These are phyloP conservation scores for Drosophila lutescens DNA, from an alignment of 2,888 invertebrate species.

Conservation along the genomic window DNA sequence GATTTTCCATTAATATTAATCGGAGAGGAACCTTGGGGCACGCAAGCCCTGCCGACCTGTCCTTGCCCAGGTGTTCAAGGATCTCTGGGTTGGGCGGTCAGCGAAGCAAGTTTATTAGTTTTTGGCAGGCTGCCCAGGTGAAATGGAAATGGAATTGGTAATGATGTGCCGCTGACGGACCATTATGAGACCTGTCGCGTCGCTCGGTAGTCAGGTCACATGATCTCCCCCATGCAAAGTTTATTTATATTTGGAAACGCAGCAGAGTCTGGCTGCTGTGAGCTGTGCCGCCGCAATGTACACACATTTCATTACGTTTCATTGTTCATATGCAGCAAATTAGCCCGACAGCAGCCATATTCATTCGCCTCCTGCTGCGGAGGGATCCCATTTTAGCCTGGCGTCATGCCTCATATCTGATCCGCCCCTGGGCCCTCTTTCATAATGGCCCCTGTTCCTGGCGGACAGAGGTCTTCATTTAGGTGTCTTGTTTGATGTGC, in stretches of 20 bases:
- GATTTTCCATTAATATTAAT: constrained; percentile 76
- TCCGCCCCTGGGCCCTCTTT: constrained; percentile 23
- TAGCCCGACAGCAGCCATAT: constrained; percentile 53
- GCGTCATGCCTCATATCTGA: constrained; percentile 63
- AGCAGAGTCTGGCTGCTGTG: constrained; percentile 24
- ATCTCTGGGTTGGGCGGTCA: constrained; percentile 5
- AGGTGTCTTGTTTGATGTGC: constrained; percentile 48
- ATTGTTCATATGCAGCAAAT: constrained; percentile 60
- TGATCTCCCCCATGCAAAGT: constrained; percentile 78
- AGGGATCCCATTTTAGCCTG: constrained; percentile 31
- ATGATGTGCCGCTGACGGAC: constrained; percentile 39
- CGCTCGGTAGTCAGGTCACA: constrained; percentile 42
- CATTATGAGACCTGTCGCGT: constrained; percentile 40
- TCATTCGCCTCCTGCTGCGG: constrained; percentile 35
- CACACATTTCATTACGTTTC: constrained; percentile 34
- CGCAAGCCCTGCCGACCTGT: constrained; percentile 49
- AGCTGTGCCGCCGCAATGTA: constrained; percentile 35
- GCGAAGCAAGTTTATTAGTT: constrained; percentile 4
- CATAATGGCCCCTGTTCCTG: constrained; percentile 45
- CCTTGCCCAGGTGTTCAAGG: constrained; percentile 61
- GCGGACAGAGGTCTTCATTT: constrained; percentile 58
- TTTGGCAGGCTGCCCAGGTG: constrained; percentile 50
- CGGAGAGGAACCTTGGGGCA: constrained; percentile 39
- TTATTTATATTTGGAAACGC: constrained; percentile 75
- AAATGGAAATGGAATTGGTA: constrained; percentile 47